Evolutionary conservation across 2,113 vertebrate species (phyloP).

Genomic region (Synodontis membranacea): DNA sequence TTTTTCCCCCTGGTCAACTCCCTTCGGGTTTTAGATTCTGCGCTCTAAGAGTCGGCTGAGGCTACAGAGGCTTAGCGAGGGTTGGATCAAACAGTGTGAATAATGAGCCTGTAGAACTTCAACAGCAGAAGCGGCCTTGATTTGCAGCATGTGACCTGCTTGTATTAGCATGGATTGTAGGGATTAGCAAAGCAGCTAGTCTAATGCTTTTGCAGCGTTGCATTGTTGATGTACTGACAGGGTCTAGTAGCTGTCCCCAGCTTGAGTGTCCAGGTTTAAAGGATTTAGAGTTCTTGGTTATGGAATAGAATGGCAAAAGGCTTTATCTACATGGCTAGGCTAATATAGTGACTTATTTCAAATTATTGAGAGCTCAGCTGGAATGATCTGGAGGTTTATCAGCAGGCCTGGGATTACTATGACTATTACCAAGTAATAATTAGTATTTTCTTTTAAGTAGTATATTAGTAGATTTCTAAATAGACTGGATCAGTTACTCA

Average conservation of each 20-base stretch:
- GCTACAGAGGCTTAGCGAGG: conserved; percentile 10
- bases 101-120: conserved; percentile 15
- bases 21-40: neutral
- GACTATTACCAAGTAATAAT: conserved; percentile 32
- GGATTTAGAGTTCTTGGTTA: neutral
- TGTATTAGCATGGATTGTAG: conserved; percentile 33
- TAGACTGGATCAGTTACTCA: neutral
- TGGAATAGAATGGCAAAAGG: neutral
- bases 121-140: conserved; percentile 12
- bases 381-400: conserved; percentile 17
- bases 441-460: no score
- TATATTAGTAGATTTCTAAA: conserved; percentile 24
- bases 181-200: conserved; percentile 36
- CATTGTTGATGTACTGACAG: conserved; percentile 26
- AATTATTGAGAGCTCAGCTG: conserved; percentile 7
- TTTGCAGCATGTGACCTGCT: conserved; percentile 9
- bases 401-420: neutral
- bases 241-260: neutral
- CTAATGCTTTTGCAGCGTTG: conserved; percentile 23
- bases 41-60: neutral
- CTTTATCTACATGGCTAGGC: conserved; percentile 16
- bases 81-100: conserved; percentile 21
- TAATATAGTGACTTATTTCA: conserved; percentile 6
- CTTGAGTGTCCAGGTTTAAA: neutral
- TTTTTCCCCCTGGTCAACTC: conserved; percentile 11